A percentile compares a stretch with the other conserved stretches of the same genome.
Conservation (phyloP, 35 echinoderm and acorn worm genomes). For the Eucidaris tribuloides region DNA sequence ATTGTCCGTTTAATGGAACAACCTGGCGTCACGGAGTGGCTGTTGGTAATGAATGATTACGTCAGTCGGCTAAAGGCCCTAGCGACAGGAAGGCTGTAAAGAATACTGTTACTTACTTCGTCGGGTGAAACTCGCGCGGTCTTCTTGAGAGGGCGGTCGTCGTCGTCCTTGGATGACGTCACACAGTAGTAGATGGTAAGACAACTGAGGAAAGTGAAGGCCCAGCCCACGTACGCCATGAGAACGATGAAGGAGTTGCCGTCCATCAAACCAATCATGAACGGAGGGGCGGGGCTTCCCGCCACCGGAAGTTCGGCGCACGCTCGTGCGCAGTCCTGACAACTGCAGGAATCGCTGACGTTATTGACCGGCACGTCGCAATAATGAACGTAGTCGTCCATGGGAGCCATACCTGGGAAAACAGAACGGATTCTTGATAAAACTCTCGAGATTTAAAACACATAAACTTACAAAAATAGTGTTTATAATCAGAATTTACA, state of each 20-base stretch:
- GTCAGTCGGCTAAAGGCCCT: no score
- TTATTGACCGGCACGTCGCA: slow-evolving; percentile 35
- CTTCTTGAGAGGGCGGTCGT: slow-evolving; percentile 21
- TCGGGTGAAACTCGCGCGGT: background rate
- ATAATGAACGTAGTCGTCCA: background rate
- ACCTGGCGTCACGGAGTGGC: no score
- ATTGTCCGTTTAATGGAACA: no score
- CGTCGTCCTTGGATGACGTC: background rate
- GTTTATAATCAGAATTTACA: no score
- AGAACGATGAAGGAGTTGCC: slow-evolving; percentile 43
- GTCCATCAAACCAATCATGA: slow-evolving; percentile 48
- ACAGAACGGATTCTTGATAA: no score
- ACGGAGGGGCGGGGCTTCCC: slow-evolving; percentile 3
- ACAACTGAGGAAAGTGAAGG: slow-evolving; percentile 17
- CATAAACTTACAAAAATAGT: no score
- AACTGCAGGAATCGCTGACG: slow-evolving; percentile 41
- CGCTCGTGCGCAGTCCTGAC: slow-evolving; percentile 57
- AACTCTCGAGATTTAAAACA: no score
- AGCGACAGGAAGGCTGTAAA: no score
- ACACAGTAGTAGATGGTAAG: no score
- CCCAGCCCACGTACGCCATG: slow-evolving; percentile 21
- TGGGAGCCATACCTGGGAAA: slow-evolving; percentile 16
- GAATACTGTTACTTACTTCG: slow-evolving; percentile 19
- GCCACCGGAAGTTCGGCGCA: slow-evolving; percentile 5
- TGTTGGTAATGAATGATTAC: no score